phyloP scores from a whole-genome alignment of 2,797 vertebrate genomes.

The Muscicapa comitata region DNA sequence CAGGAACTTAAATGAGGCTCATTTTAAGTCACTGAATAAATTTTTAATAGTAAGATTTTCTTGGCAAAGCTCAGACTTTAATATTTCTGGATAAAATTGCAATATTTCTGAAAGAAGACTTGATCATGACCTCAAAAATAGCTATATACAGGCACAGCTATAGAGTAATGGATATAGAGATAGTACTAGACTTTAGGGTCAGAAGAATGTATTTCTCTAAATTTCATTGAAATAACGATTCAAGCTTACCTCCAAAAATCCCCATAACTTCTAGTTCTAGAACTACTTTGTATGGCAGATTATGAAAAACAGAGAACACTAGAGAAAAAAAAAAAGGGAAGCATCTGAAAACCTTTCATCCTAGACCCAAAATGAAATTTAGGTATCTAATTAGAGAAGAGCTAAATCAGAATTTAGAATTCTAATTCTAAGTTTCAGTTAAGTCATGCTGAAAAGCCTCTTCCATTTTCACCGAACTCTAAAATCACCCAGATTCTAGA shows the following conservation, averaged over 20 bases:
- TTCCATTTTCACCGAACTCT: neutral
- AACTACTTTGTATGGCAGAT: neutral
- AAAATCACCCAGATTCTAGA: neutral
- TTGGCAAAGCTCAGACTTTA: neutral
- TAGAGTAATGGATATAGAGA: neutral
- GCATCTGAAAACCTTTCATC: neutral
- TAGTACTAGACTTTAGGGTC: neutral
- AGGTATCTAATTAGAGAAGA: neutral
- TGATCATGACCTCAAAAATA: neutral
- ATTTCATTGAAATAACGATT: neutral
- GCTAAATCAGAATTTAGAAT: neutral
- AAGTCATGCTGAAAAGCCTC: neutral
- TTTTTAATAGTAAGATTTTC: neutral
- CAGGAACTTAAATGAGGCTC: neutral
- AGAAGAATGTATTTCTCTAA: neutral
- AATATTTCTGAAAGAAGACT: neutral
- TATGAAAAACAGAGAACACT: neutral
- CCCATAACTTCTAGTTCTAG: neutral
- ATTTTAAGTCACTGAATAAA: neutral
- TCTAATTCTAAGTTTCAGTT: neutral
- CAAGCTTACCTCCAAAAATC: neutral
- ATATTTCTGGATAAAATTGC: neutral
- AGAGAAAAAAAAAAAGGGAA: neutral
- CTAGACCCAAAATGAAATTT: neutral
- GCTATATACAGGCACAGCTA: neutral